phyloP scores from a whole-genome alignment of 2,113 vertebrate species.

The Salvelinus alpinus region DNA sequence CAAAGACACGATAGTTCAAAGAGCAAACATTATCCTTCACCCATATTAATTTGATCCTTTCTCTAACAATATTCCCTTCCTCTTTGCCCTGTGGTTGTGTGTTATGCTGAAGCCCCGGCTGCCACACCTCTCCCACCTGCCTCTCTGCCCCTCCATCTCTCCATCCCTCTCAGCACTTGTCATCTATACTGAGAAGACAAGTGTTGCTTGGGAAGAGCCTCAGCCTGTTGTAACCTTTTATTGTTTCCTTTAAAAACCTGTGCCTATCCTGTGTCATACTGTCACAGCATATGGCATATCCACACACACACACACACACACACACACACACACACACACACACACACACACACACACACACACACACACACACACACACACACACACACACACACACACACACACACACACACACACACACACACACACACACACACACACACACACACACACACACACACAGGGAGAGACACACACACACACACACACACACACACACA shows the following conservation, averaged over 20 bases:
- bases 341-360: neutral
- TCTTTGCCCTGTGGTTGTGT: neutral
- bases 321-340: neutral
- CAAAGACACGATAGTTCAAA: no score
- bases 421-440: neutral
- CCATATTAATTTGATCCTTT: no score
- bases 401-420: neutral
- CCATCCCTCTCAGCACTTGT: conserved; percentile 31
- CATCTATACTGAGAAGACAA: conserved; percentile 23
- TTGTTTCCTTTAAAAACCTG: conserved; percentile 45
- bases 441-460: neutral
- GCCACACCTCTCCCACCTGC: neutral
- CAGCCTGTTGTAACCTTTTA: conserved; percentile 37
- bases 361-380: conserved; percentile 7
- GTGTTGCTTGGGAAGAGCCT: conserved; percentile 28
- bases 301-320: neutral
- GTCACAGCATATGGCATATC: neutral
- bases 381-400: neutral
- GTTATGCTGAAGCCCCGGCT: neutral
- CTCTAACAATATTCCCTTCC: no score
- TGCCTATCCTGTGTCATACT: neutral
- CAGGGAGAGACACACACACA: neutral
- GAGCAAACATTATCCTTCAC: no score
- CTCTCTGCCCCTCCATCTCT: neutral
- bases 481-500: neutral